Evolutionary conservation across 2,888 invertebrate species (phyloP).

Genomic region (Perizoma flavofasciatum): DNA sequence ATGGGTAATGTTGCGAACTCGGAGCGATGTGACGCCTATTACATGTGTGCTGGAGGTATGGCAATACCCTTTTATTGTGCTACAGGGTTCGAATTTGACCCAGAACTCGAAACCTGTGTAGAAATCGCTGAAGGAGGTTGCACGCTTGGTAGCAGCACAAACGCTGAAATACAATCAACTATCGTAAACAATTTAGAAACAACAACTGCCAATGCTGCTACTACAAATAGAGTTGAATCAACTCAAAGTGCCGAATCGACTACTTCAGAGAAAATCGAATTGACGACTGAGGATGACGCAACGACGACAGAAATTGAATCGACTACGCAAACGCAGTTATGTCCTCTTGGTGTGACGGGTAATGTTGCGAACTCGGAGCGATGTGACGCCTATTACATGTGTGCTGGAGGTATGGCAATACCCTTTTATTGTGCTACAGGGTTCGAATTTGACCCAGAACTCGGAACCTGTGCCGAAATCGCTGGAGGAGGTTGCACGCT

Average conservation of each 20-base stretch:
- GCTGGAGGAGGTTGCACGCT: constrained; percentile 44
- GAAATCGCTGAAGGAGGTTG: constrained; percentile 43
- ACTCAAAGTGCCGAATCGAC: constrained; percentile 8
- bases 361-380: constrained; percentile 33
- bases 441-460: constrained; percentile 42
- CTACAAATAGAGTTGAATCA: constrained; percentile 2
- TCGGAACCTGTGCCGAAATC: constrained; percentile 37
- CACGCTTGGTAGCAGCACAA: constrained; percentile 27
- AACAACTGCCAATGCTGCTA: neutral
- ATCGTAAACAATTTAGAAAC: constrained; percentile 1
- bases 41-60: constrained; percentile 38
- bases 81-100: constrained; percentile 46
- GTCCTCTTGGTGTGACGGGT: constrained; percentile 29
- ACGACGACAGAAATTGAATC: constrained; percentile 11
- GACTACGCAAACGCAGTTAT: constrained; percentile 22
- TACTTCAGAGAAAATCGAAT: neutral
- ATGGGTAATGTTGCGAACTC: constrained; percentile 36
- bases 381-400: constrained; percentile 41
- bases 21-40: constrained; percentile 35
- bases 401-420: constrained; percentile 35
- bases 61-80: constrained; percentile 39
- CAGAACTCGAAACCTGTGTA: constrained; percentile 35
- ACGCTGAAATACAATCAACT: constrained; percentile 3
- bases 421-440: constrained; percentile 41
- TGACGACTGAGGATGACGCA: constrained; percentile 5